Evolutionary conservation across 2,888 invertebrate species (phyloP).

Genomic region (Sphinx pinastri): DNA sequence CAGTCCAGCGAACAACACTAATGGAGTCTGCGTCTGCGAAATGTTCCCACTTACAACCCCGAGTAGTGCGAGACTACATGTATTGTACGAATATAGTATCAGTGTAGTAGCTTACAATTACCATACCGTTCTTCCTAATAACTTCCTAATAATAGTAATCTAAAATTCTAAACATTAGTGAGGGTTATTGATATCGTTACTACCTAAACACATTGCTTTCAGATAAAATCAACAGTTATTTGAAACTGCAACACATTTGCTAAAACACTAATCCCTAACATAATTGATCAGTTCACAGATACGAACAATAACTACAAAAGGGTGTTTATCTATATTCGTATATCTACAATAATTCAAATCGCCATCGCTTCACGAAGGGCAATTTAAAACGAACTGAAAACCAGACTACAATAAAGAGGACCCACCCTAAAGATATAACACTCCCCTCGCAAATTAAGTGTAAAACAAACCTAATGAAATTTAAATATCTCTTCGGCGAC

Average conservation of each 20-base stretch:
- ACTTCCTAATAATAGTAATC: too few species aligned
- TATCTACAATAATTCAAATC: constrained; percentile 78
- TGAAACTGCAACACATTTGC: constrained; percentile 49
- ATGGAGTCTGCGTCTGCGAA: constrained; percentile 82
- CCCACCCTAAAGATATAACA: constrained; percentile 73
- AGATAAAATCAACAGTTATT: constrained; percentile 33
- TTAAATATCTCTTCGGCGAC: constrained; percentile 81
- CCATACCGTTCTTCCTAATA: neutral
- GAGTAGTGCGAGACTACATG: constrained; percentile 24
- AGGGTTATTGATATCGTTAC: neutral
- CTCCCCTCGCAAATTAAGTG: constrained; percentile 83
- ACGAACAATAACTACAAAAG: constrained; percentile 59
- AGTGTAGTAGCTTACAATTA: neutral
- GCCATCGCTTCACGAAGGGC: constrained; percentile 70
- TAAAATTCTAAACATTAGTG: neutral
- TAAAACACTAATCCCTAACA: constrained; percentile 60
- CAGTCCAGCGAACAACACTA: constrained; percentile 82
- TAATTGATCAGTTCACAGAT: constrained; percentile 59
- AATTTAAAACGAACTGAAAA: constrained; percentile 59
- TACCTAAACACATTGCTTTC: neutral
- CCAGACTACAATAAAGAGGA: constrained; percentile 66
- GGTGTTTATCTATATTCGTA: constrained; percentile 69
- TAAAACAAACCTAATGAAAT: constrained; percentile 85
- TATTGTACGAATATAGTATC: neutral
- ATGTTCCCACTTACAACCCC: constrained; percentile 71